Base-by-base conservation (phyloP, 1,140 invertebrate genomes). In the Anoplophora glabripennis region DNA sequence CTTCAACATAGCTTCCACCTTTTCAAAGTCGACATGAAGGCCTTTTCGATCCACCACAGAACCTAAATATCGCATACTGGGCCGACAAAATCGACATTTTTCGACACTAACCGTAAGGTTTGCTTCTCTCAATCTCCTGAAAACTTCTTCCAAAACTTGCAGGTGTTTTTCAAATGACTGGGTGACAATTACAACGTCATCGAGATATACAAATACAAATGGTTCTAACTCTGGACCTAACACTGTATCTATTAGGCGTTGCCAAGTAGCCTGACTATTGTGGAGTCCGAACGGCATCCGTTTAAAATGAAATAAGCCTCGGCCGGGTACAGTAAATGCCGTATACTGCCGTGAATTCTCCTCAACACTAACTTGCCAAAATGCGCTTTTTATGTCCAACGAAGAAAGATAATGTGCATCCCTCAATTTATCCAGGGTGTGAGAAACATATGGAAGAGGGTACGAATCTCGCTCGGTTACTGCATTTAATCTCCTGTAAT, bases 231-330 rank as follows among this genome's bases (percentile, higher is more conserved):
- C 57, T 28, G 62, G 28, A 3, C 53, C 55, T 51, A 76, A 65
- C 4, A 75, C 44, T 0, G 18, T 42, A 54, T 74, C 72, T 53
- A 75, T 70, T 34, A 71, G 49, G 1, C 74, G 60, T 53, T 77
- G 71, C 35, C 76, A 76, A 0, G 72, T 75, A 0, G 70, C 68
- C 0, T 76, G 69, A 0, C 70, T 69, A 60, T 78, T 68, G 3
- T 54, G 53, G 3, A 75, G 21, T 0, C 72, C 72, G 55, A 72
- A 74, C 4, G 69, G 53, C 52, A 67, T 70, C n/a, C 46, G n/a
- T n/a, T 59, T 64, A 59, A 72, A 75, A n/a, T 75, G 67, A 58
- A 48, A 73, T 7, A 70, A 44, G 0, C 73, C 72, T 11, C 52
- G 56, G 9, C 61, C 58, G n/a, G 69, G 64, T 9, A 69, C 44